These are phyloP conservation scores for Neopelma chrysocephalum DNA, from an alignment of 2,797 vertebrate genomes.

Conservation along the genomic window DNA sequence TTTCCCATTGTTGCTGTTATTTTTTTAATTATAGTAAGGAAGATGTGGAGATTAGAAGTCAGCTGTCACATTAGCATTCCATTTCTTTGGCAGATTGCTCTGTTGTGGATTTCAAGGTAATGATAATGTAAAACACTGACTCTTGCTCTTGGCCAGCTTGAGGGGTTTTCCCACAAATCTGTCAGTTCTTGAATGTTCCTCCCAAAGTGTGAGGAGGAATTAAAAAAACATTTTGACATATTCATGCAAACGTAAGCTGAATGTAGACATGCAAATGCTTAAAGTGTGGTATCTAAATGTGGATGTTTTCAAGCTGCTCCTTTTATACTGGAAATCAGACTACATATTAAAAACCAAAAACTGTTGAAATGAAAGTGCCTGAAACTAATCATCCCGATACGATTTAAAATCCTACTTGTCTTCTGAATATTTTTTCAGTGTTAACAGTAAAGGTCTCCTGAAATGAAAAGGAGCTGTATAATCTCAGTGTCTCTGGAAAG, in stretches of 20 bases:
- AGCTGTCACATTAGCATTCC: background rate
- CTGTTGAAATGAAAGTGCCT: background rate
- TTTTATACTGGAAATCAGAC: background rate
- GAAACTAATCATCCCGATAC: background rate
- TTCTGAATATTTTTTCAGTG: background rate
- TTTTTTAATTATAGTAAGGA: background rate
- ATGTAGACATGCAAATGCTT: background rate
- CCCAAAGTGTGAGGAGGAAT: background rate
- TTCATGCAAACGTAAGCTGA: background rate
- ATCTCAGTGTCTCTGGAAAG: background rate
- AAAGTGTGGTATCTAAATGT: background rate
- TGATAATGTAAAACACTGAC: background rate
- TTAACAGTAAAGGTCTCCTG: background rate
- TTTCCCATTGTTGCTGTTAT: background rate
- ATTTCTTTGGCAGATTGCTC: background rate
- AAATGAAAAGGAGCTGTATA: background rate
- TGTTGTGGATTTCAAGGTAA: background rate
- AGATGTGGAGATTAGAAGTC: slow-evolving; percentile 10
- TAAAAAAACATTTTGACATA: slow-evolving; percentile 15
- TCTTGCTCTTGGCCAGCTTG: slow-evolving; percentile 19
- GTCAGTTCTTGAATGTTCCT: slow-evolving; percentile 14
- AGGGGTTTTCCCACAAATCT: background rate
- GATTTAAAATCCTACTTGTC: background rate
- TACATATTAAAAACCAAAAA: background rate
- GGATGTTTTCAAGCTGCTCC: background rate